phyloP scores from a whole-genome alignment of 2,888 invertebrate genomes.

The Dolomedes plantarius region DNA sequence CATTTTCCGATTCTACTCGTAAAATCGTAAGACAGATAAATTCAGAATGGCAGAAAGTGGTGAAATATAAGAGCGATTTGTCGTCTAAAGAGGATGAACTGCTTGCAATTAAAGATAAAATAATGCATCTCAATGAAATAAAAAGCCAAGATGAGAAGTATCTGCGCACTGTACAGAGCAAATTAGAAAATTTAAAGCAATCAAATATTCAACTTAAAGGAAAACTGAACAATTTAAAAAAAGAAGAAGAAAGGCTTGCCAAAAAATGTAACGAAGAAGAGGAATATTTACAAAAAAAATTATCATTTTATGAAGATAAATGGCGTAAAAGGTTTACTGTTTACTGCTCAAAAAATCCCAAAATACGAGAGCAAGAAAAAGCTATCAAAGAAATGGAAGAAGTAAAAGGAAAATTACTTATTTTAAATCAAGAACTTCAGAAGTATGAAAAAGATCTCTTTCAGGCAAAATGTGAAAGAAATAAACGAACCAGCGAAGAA shows the following conservation, averaged over 20 bases:
- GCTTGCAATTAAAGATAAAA: not conserved
- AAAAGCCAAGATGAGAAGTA: not conserved
- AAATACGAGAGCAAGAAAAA: not conserved
- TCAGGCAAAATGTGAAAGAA: not conserved
- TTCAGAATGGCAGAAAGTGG: not conserved
- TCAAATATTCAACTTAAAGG: not conserved
- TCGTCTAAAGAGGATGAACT: not conserved
- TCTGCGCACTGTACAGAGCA: not conserved
- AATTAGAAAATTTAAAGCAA: not conserved
- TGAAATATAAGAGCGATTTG: not conserved
- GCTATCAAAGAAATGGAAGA: not conserved
- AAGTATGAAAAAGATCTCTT: not conserved
- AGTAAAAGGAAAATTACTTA: not conserved
- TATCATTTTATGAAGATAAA: not conserved
- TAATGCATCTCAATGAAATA: not conserved
- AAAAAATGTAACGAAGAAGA: not conserved
- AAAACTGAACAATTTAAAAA: not conserved
- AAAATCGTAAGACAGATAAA: not conserved
- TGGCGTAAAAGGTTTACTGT: not conserved
- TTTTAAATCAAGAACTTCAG: not conserved
- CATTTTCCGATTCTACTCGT: not conserved
- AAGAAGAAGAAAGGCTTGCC: not conserved
- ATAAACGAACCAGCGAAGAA: not conserved
- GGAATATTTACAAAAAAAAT: not conserved
- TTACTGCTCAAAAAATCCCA: not conserved